Conservation (phyloP, 2,797 vertebrate genomes). For the Basileuterus tristriatus region DNA sequence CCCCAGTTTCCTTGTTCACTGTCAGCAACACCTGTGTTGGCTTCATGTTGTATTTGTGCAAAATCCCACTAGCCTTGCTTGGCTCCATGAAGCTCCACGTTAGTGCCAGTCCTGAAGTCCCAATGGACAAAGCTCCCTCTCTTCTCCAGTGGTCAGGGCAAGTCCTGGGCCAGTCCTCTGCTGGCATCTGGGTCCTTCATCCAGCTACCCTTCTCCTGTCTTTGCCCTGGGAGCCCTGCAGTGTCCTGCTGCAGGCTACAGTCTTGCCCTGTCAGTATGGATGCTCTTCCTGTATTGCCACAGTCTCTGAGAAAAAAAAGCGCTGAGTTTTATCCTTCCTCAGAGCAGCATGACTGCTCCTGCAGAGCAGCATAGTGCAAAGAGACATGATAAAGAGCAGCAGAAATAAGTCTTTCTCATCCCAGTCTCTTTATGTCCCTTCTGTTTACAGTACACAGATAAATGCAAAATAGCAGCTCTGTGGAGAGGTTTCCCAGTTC, state of each 20-base stretch:
- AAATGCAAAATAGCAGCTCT: background rate
- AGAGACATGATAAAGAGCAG: background rate
- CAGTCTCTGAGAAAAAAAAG: background rate
- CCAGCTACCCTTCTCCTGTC: background rate
- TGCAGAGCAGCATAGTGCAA: background rate
- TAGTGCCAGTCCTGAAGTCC: background rate
- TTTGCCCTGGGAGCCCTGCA: background rate
- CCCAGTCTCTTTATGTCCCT: background rate
- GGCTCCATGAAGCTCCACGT: rapidly evolving
- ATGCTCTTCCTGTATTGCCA: background rate
- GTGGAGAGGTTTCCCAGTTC: background rate
- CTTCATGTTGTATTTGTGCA: background rate
- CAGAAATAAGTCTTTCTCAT: background rate
- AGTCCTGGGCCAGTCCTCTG: background rate
- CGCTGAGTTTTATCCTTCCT: background rate
- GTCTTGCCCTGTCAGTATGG: background rate
- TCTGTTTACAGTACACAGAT: background rate
- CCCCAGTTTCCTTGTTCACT: background rate
- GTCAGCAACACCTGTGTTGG: rapidly evolving
- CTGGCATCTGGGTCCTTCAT: background rate
- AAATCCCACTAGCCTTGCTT: rapidly evolving
- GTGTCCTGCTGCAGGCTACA: rapidly evolving
- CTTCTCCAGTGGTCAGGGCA: background rate
- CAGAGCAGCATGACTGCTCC: background rate
- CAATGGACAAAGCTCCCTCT: rapidly evolving